Percentiles rank a stretch among this genome's conserved stretches.
Evolutionary conservation across 1,140 invertebrate genomes (phyloP).

Genomic region (Stegodyphus dumicola): DNA sequence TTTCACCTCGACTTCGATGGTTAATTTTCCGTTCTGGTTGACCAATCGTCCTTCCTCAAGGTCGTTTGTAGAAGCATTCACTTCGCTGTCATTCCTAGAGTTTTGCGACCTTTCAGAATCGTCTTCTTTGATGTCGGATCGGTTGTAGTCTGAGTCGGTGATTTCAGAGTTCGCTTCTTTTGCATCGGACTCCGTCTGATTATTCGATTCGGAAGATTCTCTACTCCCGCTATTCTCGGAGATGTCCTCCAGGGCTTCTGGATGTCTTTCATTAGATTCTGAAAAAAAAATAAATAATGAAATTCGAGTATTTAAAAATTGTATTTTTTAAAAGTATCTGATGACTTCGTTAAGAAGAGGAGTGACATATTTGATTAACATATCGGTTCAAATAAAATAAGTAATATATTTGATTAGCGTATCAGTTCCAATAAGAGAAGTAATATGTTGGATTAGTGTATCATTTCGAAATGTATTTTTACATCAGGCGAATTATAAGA

Average conservation of each 20-base stretch:
- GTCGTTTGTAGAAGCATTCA: background rate
- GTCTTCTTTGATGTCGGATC: background rate
- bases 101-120: background rate
- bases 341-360: no score
- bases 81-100: background rate
- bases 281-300: background rate
- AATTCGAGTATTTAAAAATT: background rate
- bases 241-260: constrained; percentile 13
- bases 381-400: no score
- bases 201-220: constrained; percentile 25
- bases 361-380: no score
- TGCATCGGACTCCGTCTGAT: background rate
- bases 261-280: background rate
- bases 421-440: no score
- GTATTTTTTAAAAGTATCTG: no score
- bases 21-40: constrained; percentile 42
- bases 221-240: background rate
- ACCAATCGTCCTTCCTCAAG: constrained; percentile 37
- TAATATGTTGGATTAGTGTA: no score
- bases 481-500: no score
- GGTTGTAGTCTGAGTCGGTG: background rate
- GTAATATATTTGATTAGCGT: no score
- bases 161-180: background rate
- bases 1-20: constrained; percentile 54
- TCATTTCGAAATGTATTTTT: no score